A percentile compares a stretch with the other conserved stretches of the same genome.
phyloP scores from a whole-genome alignment of 2,113 vertebrate species.

The Heteronetta atricapilla region DNA sequence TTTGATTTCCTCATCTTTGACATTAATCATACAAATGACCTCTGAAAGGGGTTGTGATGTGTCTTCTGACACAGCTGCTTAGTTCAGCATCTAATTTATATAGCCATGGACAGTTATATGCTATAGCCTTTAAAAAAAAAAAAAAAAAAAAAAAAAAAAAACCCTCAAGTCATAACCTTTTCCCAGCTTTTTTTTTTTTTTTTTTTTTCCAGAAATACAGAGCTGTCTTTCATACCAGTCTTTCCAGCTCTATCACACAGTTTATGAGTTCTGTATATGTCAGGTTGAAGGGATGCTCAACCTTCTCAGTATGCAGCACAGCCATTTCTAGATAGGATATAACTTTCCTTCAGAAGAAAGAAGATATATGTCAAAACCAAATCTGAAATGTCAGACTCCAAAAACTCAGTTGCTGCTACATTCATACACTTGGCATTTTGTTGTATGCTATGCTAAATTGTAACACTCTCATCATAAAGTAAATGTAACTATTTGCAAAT shows the following conservation, averaged over 20 bases:
- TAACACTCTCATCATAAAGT: neutral
- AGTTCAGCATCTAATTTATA: neutral
- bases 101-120: rapidly evolving
- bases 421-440: neutral
- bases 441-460: neutral
- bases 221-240: neutral
- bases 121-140: no score
- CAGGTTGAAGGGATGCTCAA: neutral
- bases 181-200: neutral
- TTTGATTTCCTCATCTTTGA: neutral
- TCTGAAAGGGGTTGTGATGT: neutral
- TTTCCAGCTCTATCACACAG: neutral
- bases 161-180: neutral
- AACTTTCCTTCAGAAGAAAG: neutral
- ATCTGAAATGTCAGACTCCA: neutral
- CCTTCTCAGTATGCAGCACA: neutral
- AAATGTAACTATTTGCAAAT: neutral
- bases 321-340: neutral
- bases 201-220: neutral
- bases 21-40: neutral
- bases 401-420: neutral
- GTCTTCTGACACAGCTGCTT: neutral
- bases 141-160: no score
- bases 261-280: neutral
- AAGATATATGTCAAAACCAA: neutral